Base-by-base conservation (phyloP, 2,797 vertebrate genomes). In the Choloepus didactylus region DNA sequence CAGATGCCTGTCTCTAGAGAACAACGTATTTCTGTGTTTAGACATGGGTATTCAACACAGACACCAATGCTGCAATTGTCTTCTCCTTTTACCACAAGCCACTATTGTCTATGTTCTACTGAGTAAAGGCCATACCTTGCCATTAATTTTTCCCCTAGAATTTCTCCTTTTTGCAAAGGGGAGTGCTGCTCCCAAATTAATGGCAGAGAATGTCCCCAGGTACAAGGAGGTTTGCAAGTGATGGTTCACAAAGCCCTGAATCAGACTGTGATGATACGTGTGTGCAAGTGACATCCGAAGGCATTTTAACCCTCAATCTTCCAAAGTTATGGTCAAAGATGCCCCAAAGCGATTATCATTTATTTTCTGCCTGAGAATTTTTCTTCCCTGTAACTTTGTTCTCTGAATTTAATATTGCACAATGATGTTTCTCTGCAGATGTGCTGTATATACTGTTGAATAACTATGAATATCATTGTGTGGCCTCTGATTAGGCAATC, bases 231-330 rank as follows among this genome's bases (percentile, higher is more conserved):
- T 94, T 98, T 96, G 93, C 80, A 97, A 97, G 85, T 97, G 89
- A 89, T 94, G 92, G 84, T 21, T 66, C 87, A 90, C 31, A 3
- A 82, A 97, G 82, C 0, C 0, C 89, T 97, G 96, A 96, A 97
- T 95, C 93, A 98, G 94, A 90, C 94, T 97, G 89, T 95, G 0
- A 0, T 23, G 73, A 96, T 86, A 96, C 94, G 97, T 84, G 91
- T 69, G 62, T 87, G 84, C 93, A 89, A 97, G 89, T 88, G 93
- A 96, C 85, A 94, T 87, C 70, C 4, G 0, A 93, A 96, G 60
- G 81, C 96, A 96, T 94, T 97, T 97, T 98, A 97, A 97, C 87
- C 97, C 92, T 96, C 79, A 81, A 1, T 95, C 87, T 98, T 96
- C 91, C 94, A 10, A 67, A 95, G 87, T 97, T 95, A 95, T 92